Evolutionary conservation across 2,113 vertebrate species (phyloP).

Genomic region (Halcyon malimbica): DNA sequence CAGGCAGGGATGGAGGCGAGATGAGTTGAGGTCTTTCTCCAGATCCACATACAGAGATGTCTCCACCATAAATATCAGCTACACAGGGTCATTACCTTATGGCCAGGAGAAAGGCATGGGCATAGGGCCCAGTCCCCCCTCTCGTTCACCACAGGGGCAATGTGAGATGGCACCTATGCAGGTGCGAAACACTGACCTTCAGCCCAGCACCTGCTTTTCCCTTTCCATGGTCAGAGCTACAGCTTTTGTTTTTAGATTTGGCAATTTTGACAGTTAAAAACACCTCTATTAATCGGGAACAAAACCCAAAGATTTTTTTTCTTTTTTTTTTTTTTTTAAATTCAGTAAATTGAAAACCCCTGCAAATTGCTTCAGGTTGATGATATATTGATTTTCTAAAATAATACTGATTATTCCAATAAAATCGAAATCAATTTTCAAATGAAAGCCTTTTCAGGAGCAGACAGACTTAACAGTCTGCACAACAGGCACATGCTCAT

Average conservation of each 20-base stretch:
- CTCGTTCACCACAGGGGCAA: accelerated
- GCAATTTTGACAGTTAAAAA: not conserved
- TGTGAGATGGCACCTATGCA: not conserved
- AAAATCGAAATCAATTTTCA: constrained; percentile 37
- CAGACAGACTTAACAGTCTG: not conserved
- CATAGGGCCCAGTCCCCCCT: not conserved
- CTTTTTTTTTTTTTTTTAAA: not conserved
- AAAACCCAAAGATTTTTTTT: not conserved
- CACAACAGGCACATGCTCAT: accelerated
- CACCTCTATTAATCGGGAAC: accelerated
- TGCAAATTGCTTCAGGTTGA: not conserved
- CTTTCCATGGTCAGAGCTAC: accelerated
- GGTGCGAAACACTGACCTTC: not conserved
- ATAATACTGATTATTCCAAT: constrained; percentile 48
- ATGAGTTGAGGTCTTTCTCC: not conserved
- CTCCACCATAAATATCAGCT: not conserved
- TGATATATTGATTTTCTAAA: constrained; percentile 39
- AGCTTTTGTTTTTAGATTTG: not conserved
- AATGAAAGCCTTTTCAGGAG: not conserved
- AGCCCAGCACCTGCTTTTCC: not conserved
- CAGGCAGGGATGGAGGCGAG: not conserved
- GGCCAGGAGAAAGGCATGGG: not conserved
- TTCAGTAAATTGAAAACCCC: not conserved
- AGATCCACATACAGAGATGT: not conserved
- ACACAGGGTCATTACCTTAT: accelerated